Evolutionary conservation across 1,140 invertebrate genomes (phyloP), one percentile per base, ranked within the genome.

Genomic region (Drosophila subpulchrella): DNA sequence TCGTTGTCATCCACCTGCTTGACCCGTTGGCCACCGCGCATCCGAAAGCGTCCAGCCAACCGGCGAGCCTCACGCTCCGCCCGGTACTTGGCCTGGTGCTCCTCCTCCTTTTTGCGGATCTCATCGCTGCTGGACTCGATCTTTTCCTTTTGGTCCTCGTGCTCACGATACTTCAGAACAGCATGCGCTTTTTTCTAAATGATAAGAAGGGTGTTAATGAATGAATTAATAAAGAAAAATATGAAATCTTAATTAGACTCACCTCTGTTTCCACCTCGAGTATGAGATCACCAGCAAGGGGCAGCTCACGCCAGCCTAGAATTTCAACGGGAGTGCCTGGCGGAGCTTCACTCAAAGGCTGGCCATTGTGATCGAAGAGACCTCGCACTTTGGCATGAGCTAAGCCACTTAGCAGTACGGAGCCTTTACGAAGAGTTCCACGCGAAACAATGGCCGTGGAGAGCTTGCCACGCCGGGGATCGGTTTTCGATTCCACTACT

Each of bases 391-490:
- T 98, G 4, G 95, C 97, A 94, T 95, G 97, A 0, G 96, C 94
- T 10, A 93, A 92, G 2, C 98, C 98, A 72, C 97, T 96, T 0
- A 99, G 96, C 53, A 99, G 92, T 58, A 97, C 92, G 54, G 94
- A 93, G 6, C 98, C 97, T 91, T 95, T 96, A 50, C 95, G 96
- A 13, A 99, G 91, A 0, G 96, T 98, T 8, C 99, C 99, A 66
- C 98, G 94, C 78, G 98, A 96, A 27, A 99, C 95, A 51, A 99
- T 93, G 46, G 96, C 94, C 8, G 98, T 99, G 1, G 96, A 96
- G 30, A 98, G 93, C 93, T 98, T 98, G 32, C 98, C 96, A 50
- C 83, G 84, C 0, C 94, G 93, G 13, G 94, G 92, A 93, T 98
- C 95, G 7, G 95, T 93, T 60, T 94, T 95, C 1, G 97, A 96